A percentile compares a stretch with the other conserved stretches of the same genome.
phyloP scores from a whole-genome alignment of 23 tunicate genomes.

The Halocynthia aurantium region DNA sequence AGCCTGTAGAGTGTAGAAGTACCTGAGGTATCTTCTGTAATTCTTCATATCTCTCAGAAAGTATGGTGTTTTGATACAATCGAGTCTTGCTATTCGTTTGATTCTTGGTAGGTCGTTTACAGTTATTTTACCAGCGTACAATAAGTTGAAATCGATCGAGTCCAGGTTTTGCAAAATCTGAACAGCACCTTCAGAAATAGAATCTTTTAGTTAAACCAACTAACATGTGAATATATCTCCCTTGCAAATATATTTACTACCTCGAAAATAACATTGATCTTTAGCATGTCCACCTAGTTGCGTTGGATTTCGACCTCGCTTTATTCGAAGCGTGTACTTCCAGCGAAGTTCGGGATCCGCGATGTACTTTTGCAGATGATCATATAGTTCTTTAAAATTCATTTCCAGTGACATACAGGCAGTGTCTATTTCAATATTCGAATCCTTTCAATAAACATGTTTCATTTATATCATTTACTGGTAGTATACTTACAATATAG shows the following conservation, averaged over 20 bases:
- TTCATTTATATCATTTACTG: no score
- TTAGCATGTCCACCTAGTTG: conserved; percentile 16
- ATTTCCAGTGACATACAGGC: conserved; percentile 30
- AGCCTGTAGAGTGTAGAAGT: neutral
- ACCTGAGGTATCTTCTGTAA: conserved; percentile 24
- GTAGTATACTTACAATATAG: conserved; percentile 12
- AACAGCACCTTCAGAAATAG: conserved; percentile 11
- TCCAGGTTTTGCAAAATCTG: conserved; percentile 17
- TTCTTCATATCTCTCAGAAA: conserved; percentile 13
- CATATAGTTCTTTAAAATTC: conserved; percentile 26
- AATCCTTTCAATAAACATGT: no score
- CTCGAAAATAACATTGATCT: conserved; percentile 28
- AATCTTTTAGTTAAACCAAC: neutral
- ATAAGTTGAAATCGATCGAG: conserved; percentile 20
- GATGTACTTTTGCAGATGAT: conserved; percentile 12
- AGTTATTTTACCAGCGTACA: conserved; percentile 23
- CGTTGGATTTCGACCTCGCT: conserved; percentile 12
- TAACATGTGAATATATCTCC: neutral
- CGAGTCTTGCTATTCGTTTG: conserved; percentile 23
- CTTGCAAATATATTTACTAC: neutral
- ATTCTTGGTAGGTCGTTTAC: conserved; percentile 17
- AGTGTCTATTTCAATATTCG: neutral
- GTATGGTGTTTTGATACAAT: conserved; percentile 12
- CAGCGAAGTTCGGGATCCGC: conserved; percentile 24
- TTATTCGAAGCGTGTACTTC: conserved; percentile 14